Evolutionary conservation across 2,113 vertebrate species (phyloP), one percentile per base, ranked within the genome.

Genomic region (Sinocyclocheilus maitianheensis): DNA sequence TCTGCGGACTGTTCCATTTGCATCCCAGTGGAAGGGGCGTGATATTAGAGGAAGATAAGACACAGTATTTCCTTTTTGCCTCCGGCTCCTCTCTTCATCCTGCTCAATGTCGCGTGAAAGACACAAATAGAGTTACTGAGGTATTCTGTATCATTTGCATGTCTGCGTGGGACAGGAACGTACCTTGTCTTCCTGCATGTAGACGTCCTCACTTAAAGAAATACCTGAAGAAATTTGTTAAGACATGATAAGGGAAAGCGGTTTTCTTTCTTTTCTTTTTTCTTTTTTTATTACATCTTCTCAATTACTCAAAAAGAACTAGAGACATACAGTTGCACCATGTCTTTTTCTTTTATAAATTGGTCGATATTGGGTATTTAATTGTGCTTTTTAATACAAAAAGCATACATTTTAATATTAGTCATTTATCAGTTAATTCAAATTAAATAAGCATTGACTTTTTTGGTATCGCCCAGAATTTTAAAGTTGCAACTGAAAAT

Each of bases 1-100:
- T 79, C 72, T 37, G 74, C 6, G 2, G 53, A 26, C 53, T 20
- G 34, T 84, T 86, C 77, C 60, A 84, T 60, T 84, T 86, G 80
- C 80, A 85, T 74, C 30, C 26, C 65, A n/a, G 22, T 77, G 62
- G 76, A 55, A 51, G 82, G 24, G 34, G 18, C 22, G 3, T 4
- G 22, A 84, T 43, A 80, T 83, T 55, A 51, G 34, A 48, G 3
- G 26, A 74, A 77, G 37, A 48, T 26, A 71, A 71, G 48, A 84
- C 5, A 11, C 51, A 4, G 53, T 14, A 53, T 60, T 79, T n/a
- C 65, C 46, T 63, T 26, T 40, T 72, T 37, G 67, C 30, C 65
- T 37, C 26, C 6, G 67, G 20, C 67, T 83, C 4, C 81, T 83
- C 20, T 71, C 51, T 53, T 69, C 58, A 63, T 46, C 40, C 62